Evolutionary conservation across 1,140 invertebrate species (phyloP), one percentile per base, ranked within the genome.

Genomic region (Lasaia peninsularis): DNA sequence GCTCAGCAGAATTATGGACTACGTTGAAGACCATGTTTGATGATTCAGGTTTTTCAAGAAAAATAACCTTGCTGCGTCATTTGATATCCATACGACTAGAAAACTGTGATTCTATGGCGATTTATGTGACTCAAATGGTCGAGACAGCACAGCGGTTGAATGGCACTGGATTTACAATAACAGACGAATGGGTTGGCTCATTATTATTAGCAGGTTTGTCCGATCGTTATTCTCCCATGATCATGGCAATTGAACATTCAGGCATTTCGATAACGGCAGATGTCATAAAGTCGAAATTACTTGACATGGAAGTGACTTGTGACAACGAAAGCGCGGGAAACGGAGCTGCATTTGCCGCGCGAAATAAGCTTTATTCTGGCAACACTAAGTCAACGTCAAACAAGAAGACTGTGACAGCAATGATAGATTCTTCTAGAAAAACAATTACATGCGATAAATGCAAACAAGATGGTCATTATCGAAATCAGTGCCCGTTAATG

Each of bases 161-260:
- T 14, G 20, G 48, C 20, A 50, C 21, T 8, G 48, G 48, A 12
- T 66, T 66, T 54, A 37, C 50, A 40, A 62, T 66, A 4, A 57
- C 31, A 21, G 55, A 62, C 11, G 60, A 62, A 12, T 62, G 50
- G 60, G 10, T 62, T 12, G 54, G 34, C 0, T 56, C 35, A 34
- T 57, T 62, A 57, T 55, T 67, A 57, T 54, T 67, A 48, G 60
- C 57, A 34, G 57, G 57, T 60, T 60, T 63, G 54, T 53, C 64
- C 3, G 60, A 67, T 12, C 31, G 18, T 32, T 67, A 44, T 55
- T 9, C 33, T 16, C 56, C 60, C 1, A 62, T 67, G 59, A 65
- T 65, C 9, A 58, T 65, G 62, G 62, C 57, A 14, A 64, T 65
- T 8, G 59, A 64, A 12, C 37, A 62, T 53, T 56, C 54, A 1